These are phyloP conservation scores for Caenorhabditis remanei DNA, from an alignment of 1,140 invertebrate genomes.

Conservation along the genomic window DNA sequence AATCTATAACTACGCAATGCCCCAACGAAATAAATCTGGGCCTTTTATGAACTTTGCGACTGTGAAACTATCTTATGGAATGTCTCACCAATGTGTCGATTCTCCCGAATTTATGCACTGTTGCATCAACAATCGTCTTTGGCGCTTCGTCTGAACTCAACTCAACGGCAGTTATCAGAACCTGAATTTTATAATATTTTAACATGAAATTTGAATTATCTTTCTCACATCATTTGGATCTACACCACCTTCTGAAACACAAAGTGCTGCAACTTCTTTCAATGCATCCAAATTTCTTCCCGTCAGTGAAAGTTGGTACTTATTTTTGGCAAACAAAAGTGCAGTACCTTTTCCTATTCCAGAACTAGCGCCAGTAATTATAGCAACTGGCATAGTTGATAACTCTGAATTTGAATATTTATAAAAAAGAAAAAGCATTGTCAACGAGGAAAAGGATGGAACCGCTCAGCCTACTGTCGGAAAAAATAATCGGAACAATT, in stretches of 20 bases:
- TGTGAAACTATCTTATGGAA: no score
- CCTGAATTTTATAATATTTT: constrained; percentile 66
- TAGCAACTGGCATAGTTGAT: constrained; percentile 58
- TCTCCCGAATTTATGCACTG: constrained; percentile 62
- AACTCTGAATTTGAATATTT: background rate
- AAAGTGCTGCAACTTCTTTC: constrained; percentile 82
- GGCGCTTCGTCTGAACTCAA: constrained; percentile 51
- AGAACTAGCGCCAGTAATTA: constrained; percentile 83
- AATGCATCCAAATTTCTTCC: constrained; percentile 85
- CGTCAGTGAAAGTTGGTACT: constrained; percentile 83
- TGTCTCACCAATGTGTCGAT: constrained; percentile 64
- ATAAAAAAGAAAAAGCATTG: background rate
- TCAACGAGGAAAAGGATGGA: no score
- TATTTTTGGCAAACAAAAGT: constrained; percentile 83
- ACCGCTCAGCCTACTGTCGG: no score
- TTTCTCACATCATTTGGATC: constrained; percentile 63
- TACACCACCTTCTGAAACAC: constrained; percentile 78
- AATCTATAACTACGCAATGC: background rate
- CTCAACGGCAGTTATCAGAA: constrained; percentile 74
- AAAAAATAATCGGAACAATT: background rate
- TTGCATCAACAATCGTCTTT: constrained; percentile 59
- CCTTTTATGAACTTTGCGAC: no score
- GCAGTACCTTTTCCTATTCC: constrained; percentile 88
- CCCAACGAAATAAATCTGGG: no score
- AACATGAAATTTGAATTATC: constrained; percentile 18